phyloP scores from a whole-genome alignment of 2,888 invertebrate species.

The Trichogramma dendrolimi region DNA sequence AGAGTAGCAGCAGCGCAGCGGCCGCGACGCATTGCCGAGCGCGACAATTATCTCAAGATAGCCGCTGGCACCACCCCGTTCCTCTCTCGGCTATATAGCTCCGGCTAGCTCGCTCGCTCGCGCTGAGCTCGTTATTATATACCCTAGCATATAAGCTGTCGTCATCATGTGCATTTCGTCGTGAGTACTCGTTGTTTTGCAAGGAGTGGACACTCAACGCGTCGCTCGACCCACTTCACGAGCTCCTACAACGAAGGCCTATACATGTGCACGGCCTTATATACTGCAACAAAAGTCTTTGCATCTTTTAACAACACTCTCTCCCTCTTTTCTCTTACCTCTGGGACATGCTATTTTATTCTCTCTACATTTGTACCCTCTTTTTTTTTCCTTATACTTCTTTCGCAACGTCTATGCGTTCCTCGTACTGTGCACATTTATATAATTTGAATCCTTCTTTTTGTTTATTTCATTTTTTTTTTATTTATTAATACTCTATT shows the following conservation, averaged over 20 bases:
- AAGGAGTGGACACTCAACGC: constrained; percentile 20
- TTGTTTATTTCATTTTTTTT: no score
- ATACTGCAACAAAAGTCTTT: not conserved
- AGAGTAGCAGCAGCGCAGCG: constrained; percentile 16
- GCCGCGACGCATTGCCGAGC: constrained; percentile 39
- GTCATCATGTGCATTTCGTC: no score
- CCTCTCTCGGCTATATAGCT: constrained; percentile 36
- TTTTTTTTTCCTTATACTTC: no score
- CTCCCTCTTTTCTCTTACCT: no score
- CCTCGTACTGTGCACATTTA: no score
- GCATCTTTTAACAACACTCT: not conserved
- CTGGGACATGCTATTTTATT: no score
- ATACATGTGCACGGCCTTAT: not conserved
- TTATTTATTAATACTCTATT: no score
- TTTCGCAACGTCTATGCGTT: no score
- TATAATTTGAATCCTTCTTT: no score
- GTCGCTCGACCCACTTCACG: constrained; percentile 14
- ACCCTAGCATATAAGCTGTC: no score
- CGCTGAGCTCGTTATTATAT: constrained; percentile 1
- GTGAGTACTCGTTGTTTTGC: constrained; percentile 9
- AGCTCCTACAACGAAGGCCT: constrained; percentile 6
- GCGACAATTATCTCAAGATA: constrained; percentile 43
- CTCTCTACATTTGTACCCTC: no score
- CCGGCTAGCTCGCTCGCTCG: constrained; percentile 15
- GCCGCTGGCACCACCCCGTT: constrained; percentile 31